Evolutionary conservation across 1,140 invertebrate species (phyloP).

Genomic region (Plectus sambesii): DNA sequence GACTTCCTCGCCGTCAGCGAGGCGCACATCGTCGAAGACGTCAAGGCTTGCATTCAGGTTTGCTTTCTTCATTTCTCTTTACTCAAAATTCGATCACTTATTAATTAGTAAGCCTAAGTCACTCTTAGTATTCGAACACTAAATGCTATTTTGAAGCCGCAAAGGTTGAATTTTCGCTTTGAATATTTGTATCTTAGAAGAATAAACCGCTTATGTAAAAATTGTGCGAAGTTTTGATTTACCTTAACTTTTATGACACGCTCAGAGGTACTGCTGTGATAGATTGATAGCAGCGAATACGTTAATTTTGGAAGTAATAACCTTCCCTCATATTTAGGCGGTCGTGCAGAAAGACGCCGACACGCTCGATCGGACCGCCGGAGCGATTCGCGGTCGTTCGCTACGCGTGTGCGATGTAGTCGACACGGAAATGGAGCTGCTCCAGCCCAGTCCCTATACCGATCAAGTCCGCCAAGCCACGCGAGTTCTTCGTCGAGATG

Average conservation of each 20-base stretch:
- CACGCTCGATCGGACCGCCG: slow-evolving; percentile 79
- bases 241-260: too few species aligned
- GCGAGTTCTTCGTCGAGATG: slow-evolving; percentile 42
- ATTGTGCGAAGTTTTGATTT: too few species aligned
- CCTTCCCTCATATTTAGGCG: slow-evolving; percentile 59
- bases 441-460: slow-evolving; percentile 46
- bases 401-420: slow-evolving; percentile 89
- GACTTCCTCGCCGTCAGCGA: slow-evolving; percentile 96
- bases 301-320: slow-evolving; percentile 17
- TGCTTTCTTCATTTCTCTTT: too few species aligned
- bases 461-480: slow-evolving; percentile 30
- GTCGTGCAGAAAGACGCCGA: slow-evolving; percentile 82
- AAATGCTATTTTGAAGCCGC: too few species aligned
- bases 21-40: slow-evolving; percentile 95
- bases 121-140: too few species aligned
- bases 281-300: slow-evolving; percentile 18
- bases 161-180: too few species aligned
- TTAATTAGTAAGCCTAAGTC: too few species aligned
- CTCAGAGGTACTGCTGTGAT: too few species aligned
- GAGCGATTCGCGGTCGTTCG: slow-evolving; percentile 82
- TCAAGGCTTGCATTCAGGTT: slow-evolving; percentile 69
- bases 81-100: too few species aligned
- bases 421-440: slow-evolving; percentile 91
- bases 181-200: too few species aligned
- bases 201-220: too few species aligned